Conservation (phyloP, 2,888 invertebrate genomes). For the Hirtodrosophila cameraria region DNA sequence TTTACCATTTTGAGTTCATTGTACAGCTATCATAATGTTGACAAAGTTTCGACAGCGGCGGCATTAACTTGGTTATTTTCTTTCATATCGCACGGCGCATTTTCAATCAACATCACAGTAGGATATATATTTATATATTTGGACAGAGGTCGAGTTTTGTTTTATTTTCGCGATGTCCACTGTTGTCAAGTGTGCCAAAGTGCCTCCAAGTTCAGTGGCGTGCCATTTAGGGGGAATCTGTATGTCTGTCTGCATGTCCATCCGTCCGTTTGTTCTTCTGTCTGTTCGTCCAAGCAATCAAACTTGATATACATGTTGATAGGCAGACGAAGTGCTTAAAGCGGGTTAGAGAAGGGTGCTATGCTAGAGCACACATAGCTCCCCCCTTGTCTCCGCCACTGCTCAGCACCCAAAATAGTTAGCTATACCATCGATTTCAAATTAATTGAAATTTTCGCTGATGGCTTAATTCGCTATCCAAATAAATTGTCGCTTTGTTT, state of each 20-base stretch:
- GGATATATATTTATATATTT: too few species aligned
- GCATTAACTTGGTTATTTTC: conserved; percentile 60
- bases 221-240: too few species aligned
- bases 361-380: too few species aligned
- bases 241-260: conserved; percentile 8
- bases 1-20: conserved; percentile 51
- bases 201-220: too few species aligned
- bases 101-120: conserved; percentile 62
- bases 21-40: conserved; percentile 71
- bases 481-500: too few species aligned
- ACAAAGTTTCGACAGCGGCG: conserved; percentile 63
- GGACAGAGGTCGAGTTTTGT: not conserved
- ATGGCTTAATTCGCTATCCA: conserved; percentile 29
- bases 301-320: too few species aligned
- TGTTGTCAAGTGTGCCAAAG: conserved; percentile 59
- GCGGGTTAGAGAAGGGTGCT: too few species aligned
- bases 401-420: conserved; percentile 13
- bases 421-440: conserved; percentile 50
- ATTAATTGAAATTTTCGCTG: conserved; percentile 67
- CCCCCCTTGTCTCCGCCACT: not conserved
- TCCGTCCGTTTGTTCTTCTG: too few species aligned
- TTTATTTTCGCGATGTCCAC: conserved; percentile 1
- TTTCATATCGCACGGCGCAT: conserved; percentile 50
- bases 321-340: too few species aligned
- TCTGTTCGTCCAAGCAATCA: too few species aligned